Evolutionary conservation across 2,113 vertebrate genomes (phyloP).

Genomic region (Zootoca vivipara): DNA sequence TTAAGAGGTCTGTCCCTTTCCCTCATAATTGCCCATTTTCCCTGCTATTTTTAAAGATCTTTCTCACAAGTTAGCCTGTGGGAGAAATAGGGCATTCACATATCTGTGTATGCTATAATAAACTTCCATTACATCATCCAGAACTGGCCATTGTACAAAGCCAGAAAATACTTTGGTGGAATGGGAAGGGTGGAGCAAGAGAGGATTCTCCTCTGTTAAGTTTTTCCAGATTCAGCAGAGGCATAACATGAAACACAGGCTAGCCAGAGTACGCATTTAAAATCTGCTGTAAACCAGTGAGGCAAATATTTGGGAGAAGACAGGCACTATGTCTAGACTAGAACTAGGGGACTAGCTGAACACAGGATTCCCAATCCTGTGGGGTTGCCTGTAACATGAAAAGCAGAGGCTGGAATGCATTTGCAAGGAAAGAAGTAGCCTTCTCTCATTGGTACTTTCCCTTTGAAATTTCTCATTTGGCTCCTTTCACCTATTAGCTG

Average conservation of each 20-base stretch:
- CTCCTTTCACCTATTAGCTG: not conserved
- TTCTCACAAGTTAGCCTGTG: not conserved
- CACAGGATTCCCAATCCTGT: not conserved
- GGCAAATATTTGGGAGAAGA: not conserved
- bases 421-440: not conserved
- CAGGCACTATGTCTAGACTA: not conserved
- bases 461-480: not conserved
- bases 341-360: not conserved
- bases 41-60: not conserved
- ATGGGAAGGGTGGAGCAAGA: not conserved
- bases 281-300: not conserved
- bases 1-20: not conserved
- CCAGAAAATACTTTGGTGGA: conserved; percentile 12
- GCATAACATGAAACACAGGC: not conserved
- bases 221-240: not conserved
- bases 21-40: not conserved
- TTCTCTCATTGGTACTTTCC: not conserved
- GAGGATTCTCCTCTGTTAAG: not conserved
- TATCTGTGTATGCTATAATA: not conserved
- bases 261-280: not conserved
- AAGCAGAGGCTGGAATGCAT: not conserved
- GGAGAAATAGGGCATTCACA: not conserved
- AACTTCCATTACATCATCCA: conserved; percentile 8
- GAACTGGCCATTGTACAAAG: not conserved
- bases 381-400: not conserved